Evolutionary conservation across 2,113 vertebrate species (phyloP), one percentile per base, ranked within the genome.

Genomic region (Epinephelus lanceolatus): DNA sequence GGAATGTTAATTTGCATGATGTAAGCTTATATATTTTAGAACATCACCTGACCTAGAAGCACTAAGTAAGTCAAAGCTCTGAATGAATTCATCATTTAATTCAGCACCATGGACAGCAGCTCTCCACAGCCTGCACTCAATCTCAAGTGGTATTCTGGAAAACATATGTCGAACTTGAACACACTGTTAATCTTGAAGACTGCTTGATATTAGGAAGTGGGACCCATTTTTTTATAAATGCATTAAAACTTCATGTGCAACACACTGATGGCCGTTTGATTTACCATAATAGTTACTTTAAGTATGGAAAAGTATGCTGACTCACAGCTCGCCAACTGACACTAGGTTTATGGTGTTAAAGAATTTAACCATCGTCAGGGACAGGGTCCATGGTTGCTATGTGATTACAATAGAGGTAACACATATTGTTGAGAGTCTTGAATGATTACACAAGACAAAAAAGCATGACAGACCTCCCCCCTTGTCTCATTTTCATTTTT

Each of bases 71-170:
- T 68, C 19, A 66, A 42, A 10, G 10, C n/a, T 66, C 55, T 21
- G 61, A 10, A 55, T 71, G 5, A 17, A 37, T 13, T 55, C 7
- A 14, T 6, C 25, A 42, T 47, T 49, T 9, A 63, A 15, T 83
- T 83, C 52, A 77, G 76, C 27, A 76, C 57, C 80, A 86, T 33
- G 42, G 71, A 75, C 72, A 77, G 76, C 25, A 0, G 21, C 47
- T 30, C 59, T 71, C 3, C 25, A 51, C 23, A 53, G 45, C 6
- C 2, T 10, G 23, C 7, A 56, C 3, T 19, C 21, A 23, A 7
- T 30, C 18, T 25, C 2, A 42, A 55, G n/a, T 30, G 7, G 18
- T n/a, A 11, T 37, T 60, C 8, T 47, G 11, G 2, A 47, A 42
- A 71, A 42, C 0, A 2, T 51, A 11, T 33, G 12, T 1, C 33